phyloP scores from a whole-genome alignment of 2,113 vertebrate species.

The Lepus timidus region DNA sequence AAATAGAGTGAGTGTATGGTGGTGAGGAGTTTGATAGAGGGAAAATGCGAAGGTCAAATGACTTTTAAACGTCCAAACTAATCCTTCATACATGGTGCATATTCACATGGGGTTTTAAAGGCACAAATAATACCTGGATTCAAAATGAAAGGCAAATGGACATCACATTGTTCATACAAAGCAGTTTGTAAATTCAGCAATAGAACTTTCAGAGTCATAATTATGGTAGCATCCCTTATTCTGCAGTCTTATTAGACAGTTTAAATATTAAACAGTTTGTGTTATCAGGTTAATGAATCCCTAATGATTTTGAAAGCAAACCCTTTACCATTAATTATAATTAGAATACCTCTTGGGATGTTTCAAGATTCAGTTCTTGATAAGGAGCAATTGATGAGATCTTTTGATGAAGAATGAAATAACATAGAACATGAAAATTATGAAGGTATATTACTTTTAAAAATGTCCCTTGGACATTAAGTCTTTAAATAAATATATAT shows the following conservation, averaged over 20 bases:
- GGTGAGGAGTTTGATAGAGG: neutral
- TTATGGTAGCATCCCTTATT: neutral
- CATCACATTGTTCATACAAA: neutral
- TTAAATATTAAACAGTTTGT: slow-evolving; percentile 66
- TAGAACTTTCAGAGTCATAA: slow-evolving; percentile 42
- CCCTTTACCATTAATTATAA: slow-evolving; percentile 70
- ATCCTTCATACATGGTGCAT: neutral
- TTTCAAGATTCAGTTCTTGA: slow-evolving; percentile 70
- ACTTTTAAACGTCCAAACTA: slow-evolving; percentile 12
- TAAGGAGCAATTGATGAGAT: slow-evolving; percentile 44
- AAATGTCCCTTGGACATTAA: slow-evolving; percentile 15
- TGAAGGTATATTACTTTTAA: slow-evolving; percentile 10
- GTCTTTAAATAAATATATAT: slow-evolving; percentile 52
- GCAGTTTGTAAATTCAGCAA: slow-evolving; percentile 50
- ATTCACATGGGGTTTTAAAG: slow-evolving; percentile 4
- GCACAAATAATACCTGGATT: slow-evolving; percentile 51
- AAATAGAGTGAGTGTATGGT: neutral
- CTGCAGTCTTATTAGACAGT: slow-evolving; percentile 57
- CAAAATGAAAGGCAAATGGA: slow-evolving; percentile 43
- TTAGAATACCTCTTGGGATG: slow-evolving; percentile 65
- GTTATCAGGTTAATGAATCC: slow-evolving; percentile 75
- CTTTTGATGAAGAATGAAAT: slow-evolving; percentile 66
- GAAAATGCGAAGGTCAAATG: slow-evolving; percentile 18
- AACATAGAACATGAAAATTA: slow-evolving; percentile 32
- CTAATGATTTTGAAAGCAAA: slow-evolving; percentile 73